These are phyloP conservation scores for Leptobrachium ailaonicum DNA, from an alignment of 2,113 vertebrate species.

Conservation along the genomic window DNA sequence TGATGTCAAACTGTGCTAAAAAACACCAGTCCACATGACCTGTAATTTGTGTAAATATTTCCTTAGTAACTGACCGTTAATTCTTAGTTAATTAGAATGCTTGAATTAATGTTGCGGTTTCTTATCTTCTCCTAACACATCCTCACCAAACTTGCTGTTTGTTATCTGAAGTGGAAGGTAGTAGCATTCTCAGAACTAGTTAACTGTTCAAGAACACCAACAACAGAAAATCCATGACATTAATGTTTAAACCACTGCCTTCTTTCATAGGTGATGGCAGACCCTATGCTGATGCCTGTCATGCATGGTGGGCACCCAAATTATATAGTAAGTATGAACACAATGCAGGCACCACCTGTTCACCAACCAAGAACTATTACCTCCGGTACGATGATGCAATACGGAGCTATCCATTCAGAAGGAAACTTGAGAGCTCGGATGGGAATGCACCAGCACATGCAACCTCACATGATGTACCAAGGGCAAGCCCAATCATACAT, in stretches of 20 bases:
- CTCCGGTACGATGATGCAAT: conserved; percentile 81
- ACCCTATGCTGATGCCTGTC: conserved; percentile 93
- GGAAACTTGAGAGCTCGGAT: conserved; percentile 73
- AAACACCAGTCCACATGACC: too few relatives aligned
- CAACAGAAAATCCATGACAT: neutral
- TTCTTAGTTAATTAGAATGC: too few relatives aligned
- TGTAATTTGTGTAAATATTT: too few relatives aligned
- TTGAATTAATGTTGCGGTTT: neutral
- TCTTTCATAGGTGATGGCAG: conserved; percentile 72
- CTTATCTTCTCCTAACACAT: neutral
- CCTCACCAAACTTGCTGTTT: neutral
- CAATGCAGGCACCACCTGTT: conserved; percentile 72
- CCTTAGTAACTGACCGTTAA: too few relatives aligned
- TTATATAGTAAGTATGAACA: conserved; percentile 82
- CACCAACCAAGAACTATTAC: conserved; percentile 73
- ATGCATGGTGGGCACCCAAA: conserved; percentile 84
- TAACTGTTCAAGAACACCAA: neutral
- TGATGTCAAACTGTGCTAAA: too few relatives aligned
- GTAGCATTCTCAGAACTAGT: neutral
- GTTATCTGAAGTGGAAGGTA: neutral
- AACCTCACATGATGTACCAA: conserved; percentile 76
- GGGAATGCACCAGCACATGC: conserved; percentile 70
- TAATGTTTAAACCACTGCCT: neutral
- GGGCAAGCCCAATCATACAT: conserved; percentile 81
- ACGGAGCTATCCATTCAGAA: conserved; percentile 78